Evolutionary conservation across 2,888 invertebrate species (phyloP).

Genomic region (Lasioglossum pauxillum): DNA sequence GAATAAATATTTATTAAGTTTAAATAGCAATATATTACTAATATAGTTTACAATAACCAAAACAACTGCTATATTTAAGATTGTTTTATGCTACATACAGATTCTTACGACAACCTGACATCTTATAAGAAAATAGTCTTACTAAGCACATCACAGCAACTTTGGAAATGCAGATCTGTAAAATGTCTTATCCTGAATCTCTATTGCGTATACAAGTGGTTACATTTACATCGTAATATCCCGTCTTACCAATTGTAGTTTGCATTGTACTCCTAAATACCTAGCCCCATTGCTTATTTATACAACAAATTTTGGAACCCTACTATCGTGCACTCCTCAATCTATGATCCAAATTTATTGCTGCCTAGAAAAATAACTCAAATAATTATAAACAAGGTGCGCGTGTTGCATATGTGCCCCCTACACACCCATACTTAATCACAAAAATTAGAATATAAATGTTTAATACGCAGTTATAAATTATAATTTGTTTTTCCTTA

Average conservation of each 20-base stretch:
- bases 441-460: constrained; percentile 30
- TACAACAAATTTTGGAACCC: constrained; percentile 51
- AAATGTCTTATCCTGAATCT: constrained; percentile 68
- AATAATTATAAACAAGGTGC: constrained; percentile 19
- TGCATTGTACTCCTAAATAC: constrained; percentile 45
- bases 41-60: constrained; percentile 76
- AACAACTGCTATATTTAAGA: constrained; percentile 69
- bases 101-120: constrained; percentile 69
- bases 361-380: constrained; percentile 42
- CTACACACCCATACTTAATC: background rate
- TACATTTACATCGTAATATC: constrained; percentile 48
- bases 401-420: background rate
- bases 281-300: constrained; percentile 50
- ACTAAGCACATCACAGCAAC: constrained; percentile 79
- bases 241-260: constrained; percentile 51
- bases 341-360: constrained; percentile 54
- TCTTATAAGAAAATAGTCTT: constrained; percentile 77
- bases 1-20: constrained; percentile 59
- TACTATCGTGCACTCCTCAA: constrained; percentile 48
- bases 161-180: constrained; percentile 78
- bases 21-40: constrained; percentile 75
- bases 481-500: constrained; percentile 14
- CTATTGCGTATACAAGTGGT: constrained; percentile 68
- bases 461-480: constrained; percentile 26
- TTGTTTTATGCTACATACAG: constrained; percentile 67